These are phyloP conservation scores for Dendronephthya gigantea DNA, from an alignment of 64 coral and sea anemone genomes.

Conservation along the genomic window DNA sequence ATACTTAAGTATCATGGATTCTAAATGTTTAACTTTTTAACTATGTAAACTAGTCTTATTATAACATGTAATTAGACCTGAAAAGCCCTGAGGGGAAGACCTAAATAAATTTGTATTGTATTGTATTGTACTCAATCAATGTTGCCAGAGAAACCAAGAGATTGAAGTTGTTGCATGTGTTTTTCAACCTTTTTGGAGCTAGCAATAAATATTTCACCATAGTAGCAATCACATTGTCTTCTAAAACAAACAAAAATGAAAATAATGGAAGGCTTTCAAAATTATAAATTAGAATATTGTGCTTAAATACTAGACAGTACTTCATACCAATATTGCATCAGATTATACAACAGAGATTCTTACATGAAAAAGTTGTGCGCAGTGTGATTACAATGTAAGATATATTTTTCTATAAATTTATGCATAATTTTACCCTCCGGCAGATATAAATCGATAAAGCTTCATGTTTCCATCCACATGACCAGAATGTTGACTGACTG, in stretches of 20 bases:
- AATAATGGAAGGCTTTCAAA: background rate
- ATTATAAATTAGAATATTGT: no score
- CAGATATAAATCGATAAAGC: conserved; percentile 4
- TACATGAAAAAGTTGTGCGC: no score
- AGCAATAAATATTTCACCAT: conserved; percentile 26
- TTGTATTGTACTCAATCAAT: background rate
- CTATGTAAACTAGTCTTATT: no score
- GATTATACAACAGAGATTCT: no score
- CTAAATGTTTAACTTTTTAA: no score
- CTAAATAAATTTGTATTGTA: no score
- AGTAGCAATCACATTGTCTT: background rate
- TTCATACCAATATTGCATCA: no score
- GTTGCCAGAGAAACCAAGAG: background rate
- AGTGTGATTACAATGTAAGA: no score
- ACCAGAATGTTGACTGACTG: conserved; percentile 12
- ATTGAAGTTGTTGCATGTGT: conserved; percentile 3
- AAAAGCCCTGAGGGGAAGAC: no score
- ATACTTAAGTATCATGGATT: no score
- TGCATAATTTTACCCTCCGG: background rate
- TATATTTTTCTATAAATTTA: background rate
- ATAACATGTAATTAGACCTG: no score
- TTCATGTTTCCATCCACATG: conserved; percentile 41
- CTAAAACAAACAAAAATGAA: background rate
- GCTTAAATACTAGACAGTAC: no score
- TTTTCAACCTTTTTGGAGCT: background rate